Percentiles rank a stretch among this genome's conserved stretches.
Evolutionary conservation across 2,113 vertebrate species (phyloP).

Genomic region (Cisticola juncidis): DNA sequence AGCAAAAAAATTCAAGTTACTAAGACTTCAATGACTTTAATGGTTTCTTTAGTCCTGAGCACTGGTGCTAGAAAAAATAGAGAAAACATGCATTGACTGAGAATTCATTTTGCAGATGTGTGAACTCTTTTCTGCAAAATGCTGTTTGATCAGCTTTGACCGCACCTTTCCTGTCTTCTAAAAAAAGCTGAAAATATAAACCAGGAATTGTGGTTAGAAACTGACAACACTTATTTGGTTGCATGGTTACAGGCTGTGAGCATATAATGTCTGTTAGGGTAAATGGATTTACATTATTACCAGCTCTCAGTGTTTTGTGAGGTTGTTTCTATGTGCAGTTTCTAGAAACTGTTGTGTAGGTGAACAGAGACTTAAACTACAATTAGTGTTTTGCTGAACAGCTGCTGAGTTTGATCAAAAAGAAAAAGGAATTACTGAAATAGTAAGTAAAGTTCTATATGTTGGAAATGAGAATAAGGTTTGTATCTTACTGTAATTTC

Average conservation of each 20-base stretch:
- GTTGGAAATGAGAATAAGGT: not conserved
- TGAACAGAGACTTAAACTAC: not conserved
- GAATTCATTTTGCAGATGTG: constrained; percentile 42
- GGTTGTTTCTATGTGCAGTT: not conserved
- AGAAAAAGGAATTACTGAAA: not conserved
- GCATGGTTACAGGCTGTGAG: constrained; percentile 52
- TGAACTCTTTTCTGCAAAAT: constrained; percentile 3
- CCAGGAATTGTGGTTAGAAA: not conserved
- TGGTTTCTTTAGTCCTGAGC: not conserved
- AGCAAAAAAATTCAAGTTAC: not conserved
- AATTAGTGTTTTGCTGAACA: not conserved
- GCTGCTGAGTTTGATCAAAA: not conserved
- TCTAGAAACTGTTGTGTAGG: not conserved
- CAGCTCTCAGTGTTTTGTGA: not conserved
- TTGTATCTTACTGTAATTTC: not conserved
- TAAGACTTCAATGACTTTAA: not conserved
- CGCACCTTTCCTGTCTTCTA: constrained; percentile 60
- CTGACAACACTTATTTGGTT: constrained; percentile 54
- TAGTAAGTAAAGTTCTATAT: not conserved
- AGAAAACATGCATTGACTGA: constrained; percentile 4
- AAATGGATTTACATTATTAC: not conserved
- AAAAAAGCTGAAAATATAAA: constrained; percentile 59
- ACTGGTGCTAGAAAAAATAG: not conserved
- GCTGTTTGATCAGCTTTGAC: constrained; percentile 47
- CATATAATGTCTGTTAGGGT: not conserved